phyloP scores from a whole-genome alignment of 2,888 invertebrate species.

The Habroteleia sp. region DNA sequence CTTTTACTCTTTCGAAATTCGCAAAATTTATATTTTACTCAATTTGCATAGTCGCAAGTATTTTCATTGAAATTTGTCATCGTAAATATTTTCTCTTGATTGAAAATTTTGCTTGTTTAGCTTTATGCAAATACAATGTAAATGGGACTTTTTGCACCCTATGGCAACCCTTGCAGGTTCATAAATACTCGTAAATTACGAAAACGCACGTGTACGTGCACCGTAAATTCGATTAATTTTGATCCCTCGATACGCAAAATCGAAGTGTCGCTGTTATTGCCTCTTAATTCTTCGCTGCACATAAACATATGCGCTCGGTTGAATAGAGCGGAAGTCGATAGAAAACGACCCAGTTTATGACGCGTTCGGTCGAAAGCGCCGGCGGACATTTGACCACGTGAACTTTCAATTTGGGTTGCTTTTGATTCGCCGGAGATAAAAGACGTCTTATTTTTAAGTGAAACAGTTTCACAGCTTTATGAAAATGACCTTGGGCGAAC shows the following conservation, averaged over 20 bases:
- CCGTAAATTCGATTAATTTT: slow-evolving; percentile 35
- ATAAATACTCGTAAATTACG: too few species aligned
- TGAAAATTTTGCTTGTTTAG: too few species aligned
- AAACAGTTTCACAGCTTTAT: too few species aligned
- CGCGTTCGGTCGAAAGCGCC: slow-evolving; percentile 39
- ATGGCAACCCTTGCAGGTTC: background rate
- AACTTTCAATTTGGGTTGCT: slow-evolving; percentile 44
- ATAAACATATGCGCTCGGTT: slow-evolving; percentile 23
- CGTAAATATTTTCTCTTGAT: too few species aligned
- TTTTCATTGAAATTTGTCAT: too few species aligned
- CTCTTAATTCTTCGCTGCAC: slow-evolving; percentile 34
- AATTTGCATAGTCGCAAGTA: too few species aligned
- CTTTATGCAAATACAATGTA: too few species aligned
- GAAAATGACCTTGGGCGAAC: too few species aligned
- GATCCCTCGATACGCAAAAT: slow-evolving; percentile 23
- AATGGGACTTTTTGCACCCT: too few species aligned
- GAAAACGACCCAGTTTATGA: slow-evolving; percentile 59
- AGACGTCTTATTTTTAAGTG: slow-evolving; percentile 20
- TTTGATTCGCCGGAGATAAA: slow-evolving; percentile 22
- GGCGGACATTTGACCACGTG: slow-evolving; percentile 52
- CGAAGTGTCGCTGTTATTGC: slow-evolving; percentile 51
- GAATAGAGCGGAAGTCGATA: slow-evolving; percentile 47
- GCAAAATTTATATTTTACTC: too few species aligned
- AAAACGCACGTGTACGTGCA: background rate
- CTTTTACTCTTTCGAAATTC: too few species aligned